These are phyloP conservation scores for Bovichtus diacanthus DNA, from an alignment of 2,797 vertebrate genomes.

Conservation along the genomic window DNA sequence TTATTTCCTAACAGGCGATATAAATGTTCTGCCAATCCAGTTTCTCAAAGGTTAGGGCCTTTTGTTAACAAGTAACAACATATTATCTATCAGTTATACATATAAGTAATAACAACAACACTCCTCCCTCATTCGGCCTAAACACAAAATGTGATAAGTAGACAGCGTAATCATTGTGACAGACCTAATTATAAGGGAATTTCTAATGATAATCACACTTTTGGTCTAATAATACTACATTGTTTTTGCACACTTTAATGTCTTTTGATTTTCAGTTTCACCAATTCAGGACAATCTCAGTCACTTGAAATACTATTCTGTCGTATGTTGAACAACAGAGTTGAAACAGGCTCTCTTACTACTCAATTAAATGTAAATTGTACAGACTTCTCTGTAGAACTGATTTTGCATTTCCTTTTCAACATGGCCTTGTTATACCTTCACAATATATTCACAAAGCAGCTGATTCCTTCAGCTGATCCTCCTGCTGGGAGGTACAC, in stretches of 20 bases:
- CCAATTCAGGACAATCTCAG: background rate
- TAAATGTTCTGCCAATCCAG: too few relatives aligned
- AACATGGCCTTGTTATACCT: constrained; percentile 37
- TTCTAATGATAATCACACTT: background rate
- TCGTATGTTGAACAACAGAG: background rate
- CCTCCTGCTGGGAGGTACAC: constrained; percentile 31
- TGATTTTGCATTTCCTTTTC: constrained; percentile 9
- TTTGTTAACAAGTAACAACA: too few relatives aligned
- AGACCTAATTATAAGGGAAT: background rate
- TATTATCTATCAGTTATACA: too few relatives aligned
- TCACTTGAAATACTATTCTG: background rate
- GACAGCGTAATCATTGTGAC: too few relatives aligned
- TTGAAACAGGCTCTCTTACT: background rate
- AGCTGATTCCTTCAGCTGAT: constrained; percentile 47
- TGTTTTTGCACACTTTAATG: background rate
- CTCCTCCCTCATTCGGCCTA: too few relatives aligned
- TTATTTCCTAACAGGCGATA: too few relatives aligned
- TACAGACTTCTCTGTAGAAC: background rate
- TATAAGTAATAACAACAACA: too few relatives aligned
- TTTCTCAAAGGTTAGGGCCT: too few relatives aligned
- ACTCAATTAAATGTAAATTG: background rate
- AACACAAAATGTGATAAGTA: too few relatives aligned
- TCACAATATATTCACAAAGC: constrained; percentile 54
- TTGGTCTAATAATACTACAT: background rate
- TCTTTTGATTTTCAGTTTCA: background rate